Base-by-base conservation (phyloP, 2,797 vertebrate genomes). In the Selene dorsalis region DNA sequence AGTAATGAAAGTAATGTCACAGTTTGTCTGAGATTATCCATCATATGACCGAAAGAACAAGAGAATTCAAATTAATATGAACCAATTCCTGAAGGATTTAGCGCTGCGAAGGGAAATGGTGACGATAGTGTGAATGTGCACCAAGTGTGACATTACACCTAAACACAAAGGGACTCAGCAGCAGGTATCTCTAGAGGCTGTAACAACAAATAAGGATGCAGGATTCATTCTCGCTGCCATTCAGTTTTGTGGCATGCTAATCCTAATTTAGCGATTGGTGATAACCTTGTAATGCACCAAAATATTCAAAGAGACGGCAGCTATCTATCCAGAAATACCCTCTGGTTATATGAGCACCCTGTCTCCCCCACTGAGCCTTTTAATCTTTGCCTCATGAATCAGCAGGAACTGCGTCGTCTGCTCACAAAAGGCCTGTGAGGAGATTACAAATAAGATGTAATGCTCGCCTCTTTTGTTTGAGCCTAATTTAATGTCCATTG, bases 381-480 rank as follows among this genome's bases (percentile, higher is more conserved):
- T 84, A 84, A 91, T 89, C 72, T 79, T 70, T 45, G 55, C 59
- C 73, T 71, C 62, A 74, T 74, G 81, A 90, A 87, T 90, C 88
- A 84, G 52, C 32, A 59, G 60, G 81, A 88, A 83, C 88, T 70
- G 73, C 67, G 50, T 65, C 72, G 50, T 75, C 71, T 68, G 76
- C 64, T 86, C 60, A 81, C 62, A 71, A 88, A 78, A 74, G 24
- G 71, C 43, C 76, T 81, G 67, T 69, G 76, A 74, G 76, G 79
- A 87, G 76, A 88, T 73, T 56, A 76, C 71, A 77, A 73, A 79
- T 48, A 61, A 43, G 11, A 60, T 47, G 8, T 41, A 71, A 73
- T 47, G 9, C 45, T 64, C 2, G 43, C 20, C 48, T 77, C 79
- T 82, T 79, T 79, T 78, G 52, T 83, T 74, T 39, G 47, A 56